Evolutionary conservation across 1,140 invertebrate genomes (phyloP).

Genomic region (Cepaea nemoralis): DNA sequence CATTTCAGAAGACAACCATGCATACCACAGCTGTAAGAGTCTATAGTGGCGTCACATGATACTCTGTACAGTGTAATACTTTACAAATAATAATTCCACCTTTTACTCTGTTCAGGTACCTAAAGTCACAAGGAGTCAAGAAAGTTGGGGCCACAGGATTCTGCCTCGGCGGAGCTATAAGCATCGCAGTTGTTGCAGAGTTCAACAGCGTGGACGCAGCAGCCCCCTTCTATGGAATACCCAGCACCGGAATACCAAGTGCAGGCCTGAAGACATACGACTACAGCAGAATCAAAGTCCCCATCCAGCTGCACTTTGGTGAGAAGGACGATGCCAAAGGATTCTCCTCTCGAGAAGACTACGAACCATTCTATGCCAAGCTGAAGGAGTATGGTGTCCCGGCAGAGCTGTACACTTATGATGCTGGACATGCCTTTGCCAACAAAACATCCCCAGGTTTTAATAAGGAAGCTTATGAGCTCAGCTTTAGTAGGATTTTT

Average conservation of each 20-base stretch:
- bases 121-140: constrained; percentile 22
- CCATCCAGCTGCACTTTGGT: constrained; percentile 66
- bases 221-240: constrained; percentile 68
- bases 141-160: constrained; percentile 66
- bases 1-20: too few relatives aligned
- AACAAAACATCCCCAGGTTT: constrained; percentile 37
- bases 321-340: constrained; percentile 51
- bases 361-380: constrained; percentile 39
- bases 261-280: constrained; percentile 47
- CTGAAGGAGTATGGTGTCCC: constrained; percentile 38
- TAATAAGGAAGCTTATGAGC: constrained; percentile 31
- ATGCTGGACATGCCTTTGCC: constrained; percentile 46
- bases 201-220: constrained; percentile 55
- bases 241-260: constrained; percentile 50
- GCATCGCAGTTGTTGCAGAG: constrained; percentile 55
- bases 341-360: constrained; percentile 45
- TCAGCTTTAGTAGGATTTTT: constrained; percentile 37
- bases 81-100: too few relatives aligned
- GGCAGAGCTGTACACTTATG: constrained; percentile 41
- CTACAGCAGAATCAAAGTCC: constrained; percentile 56
- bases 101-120: too few relatives aligned
- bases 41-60: too few relatives aligned
- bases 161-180: constrained; percentile 67
- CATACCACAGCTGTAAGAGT: too few relatives aligned
- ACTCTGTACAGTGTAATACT: too few relatives aligned